Percentiles rank a stretch among this genome's conserved stretches.
These are phyloP conservation scores for Papilio dardanus DNA, from an alignment of 1,140 invertebrate genomes.

Conservation along the genomic window DNA sequence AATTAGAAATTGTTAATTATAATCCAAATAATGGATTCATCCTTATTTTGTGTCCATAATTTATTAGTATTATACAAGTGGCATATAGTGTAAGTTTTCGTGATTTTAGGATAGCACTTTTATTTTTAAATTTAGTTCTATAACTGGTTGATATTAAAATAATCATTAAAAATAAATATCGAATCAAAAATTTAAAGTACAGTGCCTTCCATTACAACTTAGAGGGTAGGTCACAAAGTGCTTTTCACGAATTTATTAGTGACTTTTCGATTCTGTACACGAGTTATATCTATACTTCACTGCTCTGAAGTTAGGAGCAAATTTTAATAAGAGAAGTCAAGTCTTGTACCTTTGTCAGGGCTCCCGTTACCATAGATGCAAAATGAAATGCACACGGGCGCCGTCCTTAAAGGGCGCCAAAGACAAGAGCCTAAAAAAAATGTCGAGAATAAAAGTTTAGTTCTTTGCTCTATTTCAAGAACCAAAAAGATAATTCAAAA, in stretches of 20 bases:
- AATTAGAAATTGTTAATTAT: not conserved
- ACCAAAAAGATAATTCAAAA: too few relatives aligned
- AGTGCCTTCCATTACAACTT: constrained; percentile 35
- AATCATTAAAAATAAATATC: not conserved
- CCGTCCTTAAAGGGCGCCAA: too few relatives aligned
- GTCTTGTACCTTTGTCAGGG: too few relatives aligned
- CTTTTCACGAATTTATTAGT: constrained; percentile 72
- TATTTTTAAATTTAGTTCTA: constrained; percentile 11
- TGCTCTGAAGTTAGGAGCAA: not conserved
- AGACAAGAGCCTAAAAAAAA: too few relatives aligned
- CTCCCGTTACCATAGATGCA: too few relatives aligned
- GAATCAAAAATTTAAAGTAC: constrained; percentile 7
- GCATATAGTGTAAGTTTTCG: constrained; percentile 35
- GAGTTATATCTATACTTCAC: constrained; percentile 46
- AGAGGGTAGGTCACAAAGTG: constrained; percentile 44
- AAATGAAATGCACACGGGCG: too few relatives aligned
- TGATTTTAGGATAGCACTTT: constrained; percentile 25
- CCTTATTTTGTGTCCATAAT: not conserved
- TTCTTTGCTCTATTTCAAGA: too few relatives aligned
- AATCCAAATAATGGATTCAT: not conserved
- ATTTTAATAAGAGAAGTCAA: too few relatives aligned
- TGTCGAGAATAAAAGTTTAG: too few relatives aligned
- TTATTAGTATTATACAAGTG: constrained; percentile 30
- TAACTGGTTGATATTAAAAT: not conserved
- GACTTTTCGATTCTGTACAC: constrained; percentile 66